Conservation (phyloP, 2,888 invertebrate species). For the Dastarcus helophoroides region DNA sequence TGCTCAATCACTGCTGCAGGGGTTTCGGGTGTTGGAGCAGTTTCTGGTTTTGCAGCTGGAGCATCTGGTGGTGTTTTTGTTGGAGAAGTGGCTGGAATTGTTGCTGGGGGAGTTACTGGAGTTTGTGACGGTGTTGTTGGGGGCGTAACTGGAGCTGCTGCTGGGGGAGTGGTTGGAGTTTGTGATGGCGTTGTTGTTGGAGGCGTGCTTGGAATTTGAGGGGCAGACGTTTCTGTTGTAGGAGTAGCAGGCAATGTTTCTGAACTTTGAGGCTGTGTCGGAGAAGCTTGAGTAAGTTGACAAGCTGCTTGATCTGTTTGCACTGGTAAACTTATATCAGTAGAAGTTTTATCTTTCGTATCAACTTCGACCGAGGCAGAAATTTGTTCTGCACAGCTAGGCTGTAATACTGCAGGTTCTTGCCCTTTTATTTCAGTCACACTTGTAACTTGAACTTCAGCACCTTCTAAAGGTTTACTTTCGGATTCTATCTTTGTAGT, state of each 20-base stretch:
- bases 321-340: neutral
- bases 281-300: neutral
- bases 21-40: constrained; percentile 5
- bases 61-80: constrained; percentile 26
- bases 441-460: no score
- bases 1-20: constrained; percentile 1
- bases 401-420: no score
- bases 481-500: no score
- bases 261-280: no score
- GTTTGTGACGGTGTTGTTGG: constrained; percentile 5
- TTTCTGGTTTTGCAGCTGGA: constrained; percentile 20
- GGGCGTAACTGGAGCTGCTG: constrained; percentile 3
- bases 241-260: constrained; percentile 2
- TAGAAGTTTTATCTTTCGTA: neutral
- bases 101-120: constrained; percentile 3
- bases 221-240: neutral
- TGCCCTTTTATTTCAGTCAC: no score
- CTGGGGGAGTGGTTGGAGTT: neutral
- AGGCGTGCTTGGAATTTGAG: constrained; percentile 1
- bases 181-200: neutral
- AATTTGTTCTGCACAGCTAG: neutral
- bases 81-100: constrained; percentile 29
- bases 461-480: no score
- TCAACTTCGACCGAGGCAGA: constrained; percentile 1
- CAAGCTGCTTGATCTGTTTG: no score